These are phyloP conservation scores for Anthoscopus minutus DNA, from an alignment of 2,113 vertebrate genomes.

Conservation along the genomic window DNA sequence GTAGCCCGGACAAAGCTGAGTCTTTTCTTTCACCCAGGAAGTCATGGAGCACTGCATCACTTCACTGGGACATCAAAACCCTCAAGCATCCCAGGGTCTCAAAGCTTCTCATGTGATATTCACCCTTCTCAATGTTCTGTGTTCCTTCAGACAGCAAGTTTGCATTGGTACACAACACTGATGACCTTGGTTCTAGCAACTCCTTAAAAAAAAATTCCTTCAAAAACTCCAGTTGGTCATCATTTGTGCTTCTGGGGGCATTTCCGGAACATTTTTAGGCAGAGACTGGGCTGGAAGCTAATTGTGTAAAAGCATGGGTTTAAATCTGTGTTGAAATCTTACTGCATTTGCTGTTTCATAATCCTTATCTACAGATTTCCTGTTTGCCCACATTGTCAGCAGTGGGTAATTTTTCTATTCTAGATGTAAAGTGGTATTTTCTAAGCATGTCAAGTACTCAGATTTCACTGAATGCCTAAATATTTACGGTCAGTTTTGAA, in stretches of 20 bases:
- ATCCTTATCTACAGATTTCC: constrained; percentile 26
- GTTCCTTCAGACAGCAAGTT: background rate
- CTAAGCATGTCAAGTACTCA: background rate
- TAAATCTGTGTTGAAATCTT: background rate
- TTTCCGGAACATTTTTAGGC: background rate
- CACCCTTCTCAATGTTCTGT: fast-evolving
- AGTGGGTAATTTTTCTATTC: background rate
- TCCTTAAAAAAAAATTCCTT: background rate
- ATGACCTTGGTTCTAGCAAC: no score
- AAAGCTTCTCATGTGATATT: background rate
- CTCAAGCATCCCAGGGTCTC: background rate
- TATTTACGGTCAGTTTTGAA: background rate
- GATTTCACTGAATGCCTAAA: background rate
- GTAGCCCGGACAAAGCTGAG: background rate
- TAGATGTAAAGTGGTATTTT: background rate
- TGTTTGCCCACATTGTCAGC: constrained; percentile 27
- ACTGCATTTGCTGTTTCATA: background rate
- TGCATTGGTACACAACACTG: fast-evolving
- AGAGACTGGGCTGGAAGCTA: background rate
- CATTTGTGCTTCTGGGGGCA: background rate
- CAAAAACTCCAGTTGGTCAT: background rate
- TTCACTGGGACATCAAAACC: background rate
- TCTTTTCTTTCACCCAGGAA: background rate
- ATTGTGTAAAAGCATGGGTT: background rate
- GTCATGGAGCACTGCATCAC: background rate